phyloP scores from a whole-genome alignment of 2,113 vertebrate genomes.

The Cebidichthys violaceus region DNA sequence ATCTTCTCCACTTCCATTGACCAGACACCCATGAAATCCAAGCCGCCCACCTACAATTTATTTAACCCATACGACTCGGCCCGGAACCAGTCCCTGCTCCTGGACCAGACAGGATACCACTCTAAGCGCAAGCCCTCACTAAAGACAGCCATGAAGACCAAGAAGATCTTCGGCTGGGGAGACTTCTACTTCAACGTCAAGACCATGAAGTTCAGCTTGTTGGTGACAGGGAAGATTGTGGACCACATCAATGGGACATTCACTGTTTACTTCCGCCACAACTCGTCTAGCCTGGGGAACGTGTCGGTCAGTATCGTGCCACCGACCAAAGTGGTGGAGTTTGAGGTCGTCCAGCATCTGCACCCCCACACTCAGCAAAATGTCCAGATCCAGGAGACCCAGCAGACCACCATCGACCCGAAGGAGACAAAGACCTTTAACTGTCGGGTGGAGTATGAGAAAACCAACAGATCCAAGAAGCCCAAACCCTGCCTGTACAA shows the following conservation, averaged over 20 bases:
- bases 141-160: conserved; percentile 90
- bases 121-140: conserved; percentile 90
- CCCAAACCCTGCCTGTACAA: conserved; percentile 96
- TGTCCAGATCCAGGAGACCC: conserved; percentile 85
- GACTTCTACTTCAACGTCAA: conserved; percentile 98
- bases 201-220: conserved; percentile 90
- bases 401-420: conserved; percentile 89
- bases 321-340: conserved; percentile 92
- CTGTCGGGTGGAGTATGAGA: conserved; percentile 96
- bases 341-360: conserved; percentile 88
- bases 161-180: conserved; percentile 98
- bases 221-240: conserved; percentile 91
- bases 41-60: conserved; percentile 81
- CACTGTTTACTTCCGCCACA: conserved; percentile 98
- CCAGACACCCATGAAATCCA: conserved; percentile 82
- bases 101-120: conserved; percentile 85
- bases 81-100: conserved; percentile 83
- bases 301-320: conserved; percentile 95
- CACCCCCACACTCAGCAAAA: conserved; percentile 87
- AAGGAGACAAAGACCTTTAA: conserved; percentile 93
- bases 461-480: conserved; percentile 95
- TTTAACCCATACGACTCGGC: conserved; percentile 85
- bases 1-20: conserved; percentile 82
- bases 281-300: conserved; percentile 95
- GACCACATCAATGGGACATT: conserved; percentile 98